Conservation (phyloP, 2,888 invertebrate genomes). For the Odontocolon sp. region DNA sequence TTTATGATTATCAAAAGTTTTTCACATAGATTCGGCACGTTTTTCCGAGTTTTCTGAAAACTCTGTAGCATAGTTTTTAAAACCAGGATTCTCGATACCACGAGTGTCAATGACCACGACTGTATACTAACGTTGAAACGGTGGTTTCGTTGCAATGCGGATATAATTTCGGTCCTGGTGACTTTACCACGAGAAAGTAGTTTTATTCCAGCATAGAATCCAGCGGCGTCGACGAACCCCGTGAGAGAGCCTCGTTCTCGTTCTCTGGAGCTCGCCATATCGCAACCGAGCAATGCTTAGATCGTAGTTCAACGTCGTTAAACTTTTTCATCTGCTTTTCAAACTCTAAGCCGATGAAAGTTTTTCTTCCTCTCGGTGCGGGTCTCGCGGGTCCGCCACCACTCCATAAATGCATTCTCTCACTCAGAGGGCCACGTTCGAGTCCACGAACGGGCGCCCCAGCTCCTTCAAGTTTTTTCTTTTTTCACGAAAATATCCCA, state of each 20-base stretch:
- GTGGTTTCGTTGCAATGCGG: constrained; percentile 9
- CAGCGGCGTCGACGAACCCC: constrained; percentile 22
- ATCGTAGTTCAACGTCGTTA: constrained; percentile 74
- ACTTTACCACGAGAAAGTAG: constrained; percentile 44
- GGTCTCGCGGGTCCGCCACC: constrained; percentile 58
- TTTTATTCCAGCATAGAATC: constrained; percentile 48
- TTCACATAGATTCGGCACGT: constrained; percentile 2
- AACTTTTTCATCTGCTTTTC: constrained; percentile 77
- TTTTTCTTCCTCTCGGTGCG: constrained; percentile 69
- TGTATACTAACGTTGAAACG: constrained; percentile 10
- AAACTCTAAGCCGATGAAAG: constrained; percentile 74
- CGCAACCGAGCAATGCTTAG: constrained; percentile 62
- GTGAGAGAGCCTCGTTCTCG: too few species aligned
- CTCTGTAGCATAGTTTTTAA: constrained; percentile 1
- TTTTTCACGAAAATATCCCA: constrained; percentile 30
- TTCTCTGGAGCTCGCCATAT: constrained; percentile 10
- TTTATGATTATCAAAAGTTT: background rate
- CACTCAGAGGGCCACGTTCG: constrained; percentile 39
- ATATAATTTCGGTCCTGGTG: constrained; percentile 49
- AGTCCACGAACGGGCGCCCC: background rate
- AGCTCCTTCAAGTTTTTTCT: constrained; percentile 26
- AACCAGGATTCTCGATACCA: background rate
- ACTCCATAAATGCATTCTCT: constrained; percentile 76
- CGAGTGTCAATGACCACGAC: constrained; percentile 38
- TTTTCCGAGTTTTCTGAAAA: background rate